A percentile compares a stretch with the other conserved stretches of the same genome.
These are phyloP conservation scores for Ormyrus pomaceus DNA, from an alignment of 2,888 invertebrate genomes.

Conservation along the genomic window DNA sequence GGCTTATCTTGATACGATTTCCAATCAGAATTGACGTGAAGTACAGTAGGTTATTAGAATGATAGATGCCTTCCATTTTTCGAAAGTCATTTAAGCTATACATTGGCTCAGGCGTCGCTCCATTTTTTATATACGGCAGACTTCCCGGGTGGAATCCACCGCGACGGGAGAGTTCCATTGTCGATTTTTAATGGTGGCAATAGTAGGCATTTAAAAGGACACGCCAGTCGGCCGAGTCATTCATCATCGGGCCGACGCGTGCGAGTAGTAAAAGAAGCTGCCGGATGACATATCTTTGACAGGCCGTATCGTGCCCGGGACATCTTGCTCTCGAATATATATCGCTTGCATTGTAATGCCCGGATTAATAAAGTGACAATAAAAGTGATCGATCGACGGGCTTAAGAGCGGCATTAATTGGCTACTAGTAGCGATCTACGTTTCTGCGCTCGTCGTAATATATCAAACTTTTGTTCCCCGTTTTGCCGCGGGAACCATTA, in stretches of 20 bases:
- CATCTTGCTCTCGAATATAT: slow-evolving; percentile 42
- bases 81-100: slow-evolving; percentile 46
- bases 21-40: slow-evolving; percentile 49
- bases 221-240: slow-evolving; percentile 41
- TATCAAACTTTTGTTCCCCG: slow-evolving; percentile 6
- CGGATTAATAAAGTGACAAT: slow-evolving; percentile 53
- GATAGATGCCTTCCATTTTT: slow-evolving; percentile 42
- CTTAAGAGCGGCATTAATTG: slow-evolving; percentile 44
- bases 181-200: slow-evolving; percentile 47
- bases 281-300: slow-evolving; percentile 56
- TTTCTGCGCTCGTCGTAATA: neutral
- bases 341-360: slow-evolving; percentile 19
- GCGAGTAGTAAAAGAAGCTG: slow-evolving; percentile 51
- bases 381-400: slow-evolving; percentile 47
- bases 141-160: slow-evolving; percentile 21
- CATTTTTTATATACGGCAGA: slow-evolving; percentile 23
- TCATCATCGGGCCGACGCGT: slow-evolving; percentile 49
- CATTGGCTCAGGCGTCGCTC: slow-evolving; percentile 5
- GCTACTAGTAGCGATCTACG: slow-evolving; percentile 32
- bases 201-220: slow-evolving; percentile 46
- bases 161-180: slow-evolving; percentile 11
- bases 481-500: too few species aligned
- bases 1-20: slow-evolving; percentile 41
- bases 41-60: slow-evolving; percentile 42
- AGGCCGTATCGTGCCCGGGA: slow-evolving; percentile 43